phyloP scores from a whole-genome alignment of 1,140 invertebrate species.

The Pectinophora gossypiella region DNA sequence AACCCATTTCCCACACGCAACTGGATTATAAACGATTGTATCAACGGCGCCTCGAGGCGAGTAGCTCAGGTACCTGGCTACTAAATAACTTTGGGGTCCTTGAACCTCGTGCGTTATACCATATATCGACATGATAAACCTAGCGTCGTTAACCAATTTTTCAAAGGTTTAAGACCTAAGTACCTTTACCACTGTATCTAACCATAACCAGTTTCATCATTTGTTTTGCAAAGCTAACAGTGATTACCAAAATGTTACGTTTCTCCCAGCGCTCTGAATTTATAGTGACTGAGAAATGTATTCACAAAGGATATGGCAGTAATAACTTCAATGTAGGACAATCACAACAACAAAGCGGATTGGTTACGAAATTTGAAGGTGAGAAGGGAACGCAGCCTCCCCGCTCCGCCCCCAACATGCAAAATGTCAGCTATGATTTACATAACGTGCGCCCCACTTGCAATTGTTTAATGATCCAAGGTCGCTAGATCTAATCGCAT shows the following conservation, averaged over 20 bases:
- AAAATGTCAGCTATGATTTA: conserved; percentile 50
- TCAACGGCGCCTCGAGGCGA: conserved; percentile 20
- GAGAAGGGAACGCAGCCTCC: conserved; percentile 27
- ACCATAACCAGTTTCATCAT: no score
- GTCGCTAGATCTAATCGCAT: conserved; percentile 19
- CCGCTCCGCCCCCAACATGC: conserved; percentile 26
- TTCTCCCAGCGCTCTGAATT: no score
- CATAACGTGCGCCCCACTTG: conserved; percentile 39
- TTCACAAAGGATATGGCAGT: no score
- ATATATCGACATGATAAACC: not conserved
- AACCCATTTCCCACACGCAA: conserved; percentile 36
- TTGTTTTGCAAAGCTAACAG: no score
- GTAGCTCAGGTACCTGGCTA: conserved; percentile 28
- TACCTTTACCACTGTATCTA: no score
- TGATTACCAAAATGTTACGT: no score
- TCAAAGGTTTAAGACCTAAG: no score
- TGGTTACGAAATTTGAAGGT: conserved; percentile 28
- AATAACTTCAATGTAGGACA: not conserved
- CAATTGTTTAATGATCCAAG: conserved; percentile 41
- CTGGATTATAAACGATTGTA: conserved; percentile 14
- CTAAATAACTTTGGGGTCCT: conserved; percentile 37
- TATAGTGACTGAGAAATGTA: no score
- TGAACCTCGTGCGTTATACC: conserved; percentile 22
- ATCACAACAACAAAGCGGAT: not conserved
- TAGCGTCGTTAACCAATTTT: no score